Conservation (phyloP, 2,113 vertebrate genomes). For the Cephalopterus ornatus region DNA sequence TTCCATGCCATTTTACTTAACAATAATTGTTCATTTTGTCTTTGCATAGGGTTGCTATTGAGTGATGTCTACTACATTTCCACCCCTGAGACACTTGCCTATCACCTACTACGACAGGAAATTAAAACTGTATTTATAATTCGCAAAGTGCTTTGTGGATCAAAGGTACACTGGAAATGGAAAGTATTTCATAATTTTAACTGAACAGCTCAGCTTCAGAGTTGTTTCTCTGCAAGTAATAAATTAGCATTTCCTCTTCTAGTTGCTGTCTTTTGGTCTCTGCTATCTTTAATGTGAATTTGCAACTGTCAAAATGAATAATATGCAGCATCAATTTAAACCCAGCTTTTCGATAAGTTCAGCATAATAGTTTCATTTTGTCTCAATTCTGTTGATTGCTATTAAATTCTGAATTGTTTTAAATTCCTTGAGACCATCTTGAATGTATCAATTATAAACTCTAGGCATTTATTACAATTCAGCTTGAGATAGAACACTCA, state of each 20-base stretch:
- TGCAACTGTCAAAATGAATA: slow-evolving; percentile 83
- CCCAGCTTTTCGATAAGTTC: slow-evolving; percentile 72
- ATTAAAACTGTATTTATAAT: slow-evolving; percentile 4
- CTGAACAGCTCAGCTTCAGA: slow-evolving; percentile 64
- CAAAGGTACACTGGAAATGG: slow-evolving; percentile 47
- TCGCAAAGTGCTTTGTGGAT: neutral
- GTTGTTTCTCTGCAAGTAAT: slow-evolving; percentile 71
- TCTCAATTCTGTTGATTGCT: slow-evolving; percentile 79
- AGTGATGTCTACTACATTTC: neutral
- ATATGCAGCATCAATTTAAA: slow-evolving; percentile 78
- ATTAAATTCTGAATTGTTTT: slow-evolving; percentile 76
- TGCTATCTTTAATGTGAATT: slow-evolving; percentile 78
- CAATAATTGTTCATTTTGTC: neutral
- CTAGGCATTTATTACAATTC: slow-evolving; percentile 72
- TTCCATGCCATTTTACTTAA: neutral
- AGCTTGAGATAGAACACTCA: slow-evolving; percentile 54
- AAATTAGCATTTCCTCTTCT: slow-evolving; percentile 73
- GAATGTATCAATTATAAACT: slow-evolving; percentile 74
- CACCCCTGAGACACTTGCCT: neutral
- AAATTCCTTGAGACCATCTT: slow-evolving; percentile 75
- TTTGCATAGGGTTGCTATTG: neutral
- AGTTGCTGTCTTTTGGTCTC: slow-evolving; percentile 59
- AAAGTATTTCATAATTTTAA: slow-evolving; percentile 64
- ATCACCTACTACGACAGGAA: neutral
- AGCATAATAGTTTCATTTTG: slow-evolving; percentile 74